phyloP scores from a whole-genome alignment of 1,140 invertebrate species.

The Panulirus ornatus region DNA sequence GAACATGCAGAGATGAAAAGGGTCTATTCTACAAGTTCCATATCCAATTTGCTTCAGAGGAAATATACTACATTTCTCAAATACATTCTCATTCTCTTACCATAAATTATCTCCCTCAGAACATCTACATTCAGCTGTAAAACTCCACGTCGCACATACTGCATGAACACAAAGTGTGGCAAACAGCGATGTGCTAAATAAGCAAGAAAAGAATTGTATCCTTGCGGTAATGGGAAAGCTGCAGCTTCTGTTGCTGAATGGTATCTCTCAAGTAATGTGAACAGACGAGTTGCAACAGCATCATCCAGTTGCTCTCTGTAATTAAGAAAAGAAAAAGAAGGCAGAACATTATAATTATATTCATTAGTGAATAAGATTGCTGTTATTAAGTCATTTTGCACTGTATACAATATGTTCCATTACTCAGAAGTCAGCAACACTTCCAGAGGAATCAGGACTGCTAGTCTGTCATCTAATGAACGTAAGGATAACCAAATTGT shows the following conservation, averaged over 20 bases:
- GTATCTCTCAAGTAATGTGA: slow-evolving; percentile 87
- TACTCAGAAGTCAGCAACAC: no score
- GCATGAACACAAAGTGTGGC: slow-evolving; percentile 86
- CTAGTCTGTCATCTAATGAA: no score
- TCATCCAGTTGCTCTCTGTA: slow-evolving; percentile 86
- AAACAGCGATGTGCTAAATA: slow-evolving; percentile 89
- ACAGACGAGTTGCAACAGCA: slow-evolving; percentile 84
- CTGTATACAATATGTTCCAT: no score
- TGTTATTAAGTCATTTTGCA: no score
- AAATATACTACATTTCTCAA: neutral
- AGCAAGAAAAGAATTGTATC: slow-evolving; percentile 91
- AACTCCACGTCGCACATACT: slow-evolving; percentile 88
- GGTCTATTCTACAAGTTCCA: no score
- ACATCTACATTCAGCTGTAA: slow-evolving; percentile 92
- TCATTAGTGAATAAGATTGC: no score
- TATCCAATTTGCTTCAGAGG: no score
- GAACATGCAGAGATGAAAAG: no score
- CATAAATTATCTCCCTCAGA: slow-evolving; percentile 86
- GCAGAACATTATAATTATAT: no score
- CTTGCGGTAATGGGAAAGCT: slow-evolving; percentile 89
- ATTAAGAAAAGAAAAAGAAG: no score
- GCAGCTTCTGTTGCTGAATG: slow-evolving; percentile 87
- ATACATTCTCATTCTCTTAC: slow-evolving; percentile 82
- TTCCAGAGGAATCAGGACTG: no score
- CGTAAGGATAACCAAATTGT: no score